phyloP scores from a whole-genome alignment of 2,113 vertebrate species.

The Otus sunia region DNA sequence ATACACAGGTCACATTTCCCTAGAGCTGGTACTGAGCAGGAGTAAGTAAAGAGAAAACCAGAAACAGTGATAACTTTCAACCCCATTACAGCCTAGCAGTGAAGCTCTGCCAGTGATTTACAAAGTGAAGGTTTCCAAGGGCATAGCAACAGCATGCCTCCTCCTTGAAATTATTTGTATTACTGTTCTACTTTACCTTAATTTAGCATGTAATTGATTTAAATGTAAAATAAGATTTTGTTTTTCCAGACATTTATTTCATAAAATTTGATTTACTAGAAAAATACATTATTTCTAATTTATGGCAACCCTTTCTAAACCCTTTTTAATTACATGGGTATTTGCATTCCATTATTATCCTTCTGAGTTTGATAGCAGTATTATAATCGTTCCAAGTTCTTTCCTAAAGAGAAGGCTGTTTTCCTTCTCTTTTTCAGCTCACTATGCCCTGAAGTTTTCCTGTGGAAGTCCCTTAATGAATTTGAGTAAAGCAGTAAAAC shows the following conservation, averaged over 20 bases:
- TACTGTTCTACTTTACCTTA: not conserved
- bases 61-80: not conserved
- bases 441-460: not conserved
- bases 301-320: not conserved
- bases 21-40: not conserved
- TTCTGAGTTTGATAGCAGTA: not conserved
- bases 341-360: constrained; percentile 6
- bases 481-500: not conserved
- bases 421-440: not conserved
- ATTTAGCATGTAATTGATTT: constrained; percentile 19
- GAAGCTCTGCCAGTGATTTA: not conserved
- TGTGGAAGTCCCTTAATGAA: not conserved
- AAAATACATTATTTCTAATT: constrained; percentile 13
- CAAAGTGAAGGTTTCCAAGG: not conserved
- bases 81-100: not conserved
- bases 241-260: not conserved
- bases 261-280: not conserved
- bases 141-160: not conserved
- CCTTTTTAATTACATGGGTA: constrained; percentile 26
- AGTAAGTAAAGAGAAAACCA: not conserved
- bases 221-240: not conserved
- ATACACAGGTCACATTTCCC: not conserved
- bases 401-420: not conserved
- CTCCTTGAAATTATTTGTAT: not conserved
- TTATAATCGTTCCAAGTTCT: not conserved